Percentiles rank a stretch among this genome's conserved stretches.
phyloP scores from a whole-genome alignment of 2,113 vertebrate genomes.

The Candoia aspera region DNA sequence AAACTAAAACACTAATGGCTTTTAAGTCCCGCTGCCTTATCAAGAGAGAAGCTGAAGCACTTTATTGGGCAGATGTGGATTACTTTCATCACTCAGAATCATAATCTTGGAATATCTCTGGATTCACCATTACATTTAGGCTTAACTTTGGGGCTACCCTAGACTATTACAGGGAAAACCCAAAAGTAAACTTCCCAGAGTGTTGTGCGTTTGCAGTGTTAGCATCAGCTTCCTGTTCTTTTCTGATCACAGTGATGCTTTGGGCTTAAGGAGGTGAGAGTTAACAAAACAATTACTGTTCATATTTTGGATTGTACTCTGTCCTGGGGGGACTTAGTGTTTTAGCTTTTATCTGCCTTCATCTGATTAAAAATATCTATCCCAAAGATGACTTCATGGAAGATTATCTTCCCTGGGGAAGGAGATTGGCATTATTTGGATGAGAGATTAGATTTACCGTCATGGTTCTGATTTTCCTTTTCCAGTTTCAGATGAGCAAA shows the following conservation, averaged over 20 bases:
- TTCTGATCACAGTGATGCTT: neutral
- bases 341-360: neutral
- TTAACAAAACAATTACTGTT: neutral
- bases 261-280: neutral
- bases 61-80: neutral
- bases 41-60: neutral
- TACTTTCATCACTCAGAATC: neutral
- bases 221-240: neutral
- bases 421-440: neutral
- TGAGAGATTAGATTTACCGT: neutral
- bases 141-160: neutral
- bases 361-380: neutral
- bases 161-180: neutral
- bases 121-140: neutral
- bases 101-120: neutral
- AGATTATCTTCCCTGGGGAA: neutral
- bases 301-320: neutral
- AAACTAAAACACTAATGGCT: neutral
- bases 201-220: neutral
- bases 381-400: neutral
- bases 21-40: neutral
- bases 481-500: neutral
- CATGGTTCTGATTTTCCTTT: neutral
- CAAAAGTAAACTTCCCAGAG: neutral
- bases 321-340: neutral